Evolutionary conservation across 2,797 vertebrate genomes (phyloP), one percentile per base, ranked within the genome.

Genomic region (Lophotriccus pileatus): DNA sequence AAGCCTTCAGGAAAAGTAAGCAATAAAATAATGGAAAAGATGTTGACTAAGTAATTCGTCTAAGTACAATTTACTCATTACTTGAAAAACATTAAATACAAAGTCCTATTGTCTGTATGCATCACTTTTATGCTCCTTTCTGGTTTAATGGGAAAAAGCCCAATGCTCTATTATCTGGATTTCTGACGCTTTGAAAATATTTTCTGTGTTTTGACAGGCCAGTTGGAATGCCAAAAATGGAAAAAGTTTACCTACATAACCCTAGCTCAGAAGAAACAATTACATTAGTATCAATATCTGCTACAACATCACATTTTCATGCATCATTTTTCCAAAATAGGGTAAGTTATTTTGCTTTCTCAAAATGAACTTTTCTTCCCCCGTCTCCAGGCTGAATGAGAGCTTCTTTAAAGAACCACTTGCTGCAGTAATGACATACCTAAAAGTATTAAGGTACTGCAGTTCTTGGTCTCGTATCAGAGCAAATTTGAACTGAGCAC

Each of bases 211-310:
- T 97, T 81, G 34, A 44, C 97, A 99, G 99, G 98, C 99, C 99
- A 68, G 99, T 99, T 97, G 99, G 99, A 97, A 99, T 99, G 99
- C 99, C 99, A 98, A 99, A 99, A 99, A 99, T 99, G 99, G 99
- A 99, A 98, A 99, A 99, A 98, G 99, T 99, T 98, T 99, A 99
- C 98, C 98, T 99, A 97, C 99, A 99, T 98, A 99, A 99, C 98
- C 99, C 99, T 98, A 99, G 99, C 97, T 98, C 99, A 98, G 99
- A 99, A 98, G 99, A 99, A 98, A 99, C 99, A 97, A 98, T 98
- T 96, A 99, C 98, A 97, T 99, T 99, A 98, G 98, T 99, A 98
- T 99, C 99, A 97, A 99, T 99, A 99, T 99, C 99, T 97, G 99
- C 99, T 98, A 99, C 99, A 97, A 99, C 99, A 75, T 99, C 99